Conservation (phyloP, 2,113 vertebrate species). For the Typhlomys cinereus region DNA sequence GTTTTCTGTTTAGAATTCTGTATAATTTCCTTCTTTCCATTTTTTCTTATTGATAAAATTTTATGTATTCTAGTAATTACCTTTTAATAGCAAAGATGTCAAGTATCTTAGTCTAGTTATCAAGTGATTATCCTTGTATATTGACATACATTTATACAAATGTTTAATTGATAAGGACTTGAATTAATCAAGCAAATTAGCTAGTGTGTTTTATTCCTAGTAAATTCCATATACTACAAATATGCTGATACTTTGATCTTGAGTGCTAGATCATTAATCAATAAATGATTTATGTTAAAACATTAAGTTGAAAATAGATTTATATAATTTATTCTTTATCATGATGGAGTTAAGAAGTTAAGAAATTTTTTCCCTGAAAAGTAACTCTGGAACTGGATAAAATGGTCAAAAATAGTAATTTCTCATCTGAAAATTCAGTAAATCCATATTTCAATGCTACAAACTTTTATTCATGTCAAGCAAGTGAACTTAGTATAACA, state of each 20-base stretch:
- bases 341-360: not conserved
- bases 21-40: not conserved
- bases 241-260: not conserved
- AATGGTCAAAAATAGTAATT: not conserved
- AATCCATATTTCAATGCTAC: not conserved
- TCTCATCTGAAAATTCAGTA: not conserved
- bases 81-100: not conserved
- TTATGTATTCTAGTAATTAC: slow-evolving; percentile 4
- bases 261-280: not conserved
- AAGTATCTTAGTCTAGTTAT: slow-evolving; percentile 5
- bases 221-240: not conserved
- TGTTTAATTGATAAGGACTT: not conserved
- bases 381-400: not conserved
- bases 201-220: not conserved
- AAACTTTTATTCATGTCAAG: not conserved
- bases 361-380: not conserved
- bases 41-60: not conserved
- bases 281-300: not conserved
- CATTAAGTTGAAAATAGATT: slow-evolving; percentile 7
- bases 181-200: not conserved
- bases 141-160: not conserved
- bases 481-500: not conserved
- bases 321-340: not conserved
- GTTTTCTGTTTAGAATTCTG: not conserved
- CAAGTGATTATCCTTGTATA: not conserved